Percentiles rank a stretch among this genome's conserved stretches.
phyloP scores from a whole-genome alignment of 1,140 invertebrate species.

The Cepaea nemoralis region DNA sequence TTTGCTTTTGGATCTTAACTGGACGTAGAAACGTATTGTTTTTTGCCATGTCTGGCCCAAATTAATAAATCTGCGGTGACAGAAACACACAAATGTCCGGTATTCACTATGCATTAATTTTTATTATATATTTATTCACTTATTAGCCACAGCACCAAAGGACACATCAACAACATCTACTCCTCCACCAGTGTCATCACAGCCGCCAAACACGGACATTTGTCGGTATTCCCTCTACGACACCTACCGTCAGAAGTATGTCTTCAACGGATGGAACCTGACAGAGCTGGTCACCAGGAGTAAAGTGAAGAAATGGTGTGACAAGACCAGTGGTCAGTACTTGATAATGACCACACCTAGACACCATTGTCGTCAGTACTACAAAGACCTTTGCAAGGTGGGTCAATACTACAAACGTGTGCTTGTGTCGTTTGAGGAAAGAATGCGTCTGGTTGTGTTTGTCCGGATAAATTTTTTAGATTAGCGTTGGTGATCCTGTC shows the following conservation, averaged over 20 bases:
- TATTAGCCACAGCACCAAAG: not conserved
- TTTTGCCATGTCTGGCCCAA: too few species aligned
- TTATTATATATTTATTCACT: not conserved
- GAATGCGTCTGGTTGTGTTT: too few species aligned
- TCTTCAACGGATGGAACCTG: conserved; percentile 41
- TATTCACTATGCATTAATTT: too few species aligned
- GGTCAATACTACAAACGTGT: too few species aligned
- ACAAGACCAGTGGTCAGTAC: conserved; percentile 28
- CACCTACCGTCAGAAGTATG: conserved; percentile 44
- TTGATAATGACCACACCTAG: conserved; percentile 30
- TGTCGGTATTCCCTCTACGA: conserved; percentile 49
- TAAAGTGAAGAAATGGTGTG: conserved; percentile 46
- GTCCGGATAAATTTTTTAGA: too few species aligned
- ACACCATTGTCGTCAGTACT: conserved; percentile 38
- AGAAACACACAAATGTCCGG: too few species aligned
- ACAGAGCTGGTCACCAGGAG: conserved; percentile 43
- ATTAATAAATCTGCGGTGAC: too few species aligned
- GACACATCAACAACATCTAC: not conserved
- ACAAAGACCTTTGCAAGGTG: conserved; percentile 43
- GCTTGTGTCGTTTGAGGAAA: too few species aligned
- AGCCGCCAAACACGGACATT: not conserved
- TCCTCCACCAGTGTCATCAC: not conserved
- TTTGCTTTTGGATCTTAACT: too few species aligned
- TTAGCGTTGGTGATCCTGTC: too few species aligned
- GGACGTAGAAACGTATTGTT: too few species aligned